A percentile compares a stretch with the other conserved stretches of the same genome.
phyloP scores from a whole-genome alignment of 2,113 vertebrate genomes.

The Sturnira hondurensis region DNA sequence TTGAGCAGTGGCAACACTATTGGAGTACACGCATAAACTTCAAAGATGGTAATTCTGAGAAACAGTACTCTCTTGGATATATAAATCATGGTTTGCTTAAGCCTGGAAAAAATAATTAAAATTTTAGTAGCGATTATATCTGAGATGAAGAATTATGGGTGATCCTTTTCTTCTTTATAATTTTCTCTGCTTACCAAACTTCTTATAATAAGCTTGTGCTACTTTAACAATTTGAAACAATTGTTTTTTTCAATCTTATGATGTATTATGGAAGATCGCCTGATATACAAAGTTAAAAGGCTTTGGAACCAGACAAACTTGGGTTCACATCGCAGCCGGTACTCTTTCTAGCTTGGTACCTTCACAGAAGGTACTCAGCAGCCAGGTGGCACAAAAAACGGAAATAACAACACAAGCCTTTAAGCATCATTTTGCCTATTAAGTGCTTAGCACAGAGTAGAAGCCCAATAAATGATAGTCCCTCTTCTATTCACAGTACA shows the following conservation, averaged over 20 bases:
- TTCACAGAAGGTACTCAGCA: background rate
- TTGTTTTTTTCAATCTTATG: background rate
- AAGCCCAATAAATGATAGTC: background rate
- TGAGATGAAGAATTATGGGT: background rate
- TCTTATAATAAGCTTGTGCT: background rate
- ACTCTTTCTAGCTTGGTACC: background rate
- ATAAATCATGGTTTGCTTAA: constrained; percentile 36
- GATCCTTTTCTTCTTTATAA: constrained; percentile 4
- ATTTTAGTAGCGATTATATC: constrained; percentile 8
- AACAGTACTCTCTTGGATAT: background rate
- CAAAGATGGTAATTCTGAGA: background rate
- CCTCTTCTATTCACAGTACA: background rate
- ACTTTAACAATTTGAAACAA: background rate
- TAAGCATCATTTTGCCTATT: background rate
- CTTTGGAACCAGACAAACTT: background rate
- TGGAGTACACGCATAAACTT: background rate
- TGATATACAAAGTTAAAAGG: background rate
- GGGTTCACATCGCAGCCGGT: background rate
- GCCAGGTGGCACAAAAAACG: background rate
- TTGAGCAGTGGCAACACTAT: background rate
- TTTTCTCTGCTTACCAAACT: constrained; percentile 20
- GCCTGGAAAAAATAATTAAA: background rate
- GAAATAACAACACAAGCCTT: background rate
- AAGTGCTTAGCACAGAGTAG: background rate
- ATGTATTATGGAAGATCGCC: background rate